Evolutionary conservation across 2,113 vertebrate species (phyloP).

Genomic region (Rousettus leschenaultii): DNA sequence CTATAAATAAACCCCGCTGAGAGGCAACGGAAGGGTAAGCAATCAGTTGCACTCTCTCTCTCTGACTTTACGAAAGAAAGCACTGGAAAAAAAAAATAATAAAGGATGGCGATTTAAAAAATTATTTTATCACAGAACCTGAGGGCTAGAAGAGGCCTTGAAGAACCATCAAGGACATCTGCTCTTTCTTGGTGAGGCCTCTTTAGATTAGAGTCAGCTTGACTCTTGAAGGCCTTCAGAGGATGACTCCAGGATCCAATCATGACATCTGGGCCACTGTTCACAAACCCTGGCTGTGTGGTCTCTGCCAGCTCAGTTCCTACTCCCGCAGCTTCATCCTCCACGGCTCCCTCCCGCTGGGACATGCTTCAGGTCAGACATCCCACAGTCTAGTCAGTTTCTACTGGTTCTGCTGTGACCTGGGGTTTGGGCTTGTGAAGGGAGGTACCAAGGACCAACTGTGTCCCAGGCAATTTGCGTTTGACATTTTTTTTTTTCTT

Average conservation of each 20-base stretch:
- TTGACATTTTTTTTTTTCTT: not conserved
- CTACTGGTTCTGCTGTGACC: not conserved
- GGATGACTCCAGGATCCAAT: not conserved
- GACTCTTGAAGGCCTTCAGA: not conserved
- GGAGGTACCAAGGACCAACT: not conserved
- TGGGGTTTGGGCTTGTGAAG: accelerated
- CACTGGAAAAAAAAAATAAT: not conserved
- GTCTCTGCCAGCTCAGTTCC: not conserved
- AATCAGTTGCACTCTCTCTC: constrained; percentile 20
- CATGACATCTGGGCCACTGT: not conserved
- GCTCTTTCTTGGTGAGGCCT: not conserved
- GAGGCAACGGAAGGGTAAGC: constrained; percentile 50
- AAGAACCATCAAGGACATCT: not conserved
- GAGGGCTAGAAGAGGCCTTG: not conserved
- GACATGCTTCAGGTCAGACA: not conserved
- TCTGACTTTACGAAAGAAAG: constrained; percentile 15
- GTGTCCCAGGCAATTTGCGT: not conserved
- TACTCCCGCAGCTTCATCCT: not conserved
- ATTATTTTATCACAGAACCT: not conserved
- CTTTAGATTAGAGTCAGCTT: not conserved
- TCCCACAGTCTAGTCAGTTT: not conserved
- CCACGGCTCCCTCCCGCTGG: accelerated
- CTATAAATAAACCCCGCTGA: constrained; percentile 64
- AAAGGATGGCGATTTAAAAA: not conserved
- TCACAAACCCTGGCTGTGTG: not conserved